Evolutionary conservation across 2,113 vertebrate species (phyloP).

Genomic region (Apodemus sylvaticus): DNA sequence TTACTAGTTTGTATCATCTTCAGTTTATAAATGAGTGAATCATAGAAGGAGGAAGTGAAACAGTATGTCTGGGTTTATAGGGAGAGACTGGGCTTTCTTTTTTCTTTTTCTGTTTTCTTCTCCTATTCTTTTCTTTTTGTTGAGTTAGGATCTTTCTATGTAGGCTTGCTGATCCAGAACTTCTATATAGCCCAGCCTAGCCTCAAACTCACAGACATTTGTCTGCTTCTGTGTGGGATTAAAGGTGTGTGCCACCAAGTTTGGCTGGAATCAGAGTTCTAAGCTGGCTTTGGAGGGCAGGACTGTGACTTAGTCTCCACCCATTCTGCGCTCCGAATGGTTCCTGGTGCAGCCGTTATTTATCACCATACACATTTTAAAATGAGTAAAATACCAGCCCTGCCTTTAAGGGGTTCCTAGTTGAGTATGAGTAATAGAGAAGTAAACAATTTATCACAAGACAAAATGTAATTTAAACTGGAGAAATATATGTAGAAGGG

Average conservation of each 20-base stretch:
- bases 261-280: neutral
- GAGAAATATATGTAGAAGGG: constrained; percentile 29
- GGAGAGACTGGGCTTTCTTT: neutral
- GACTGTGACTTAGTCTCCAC: neutral
- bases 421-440: neutral
- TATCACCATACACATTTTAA: neutral
- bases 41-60: constrained; percentile 10
- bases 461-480: constrained; percentile 4
- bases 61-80: neutral
- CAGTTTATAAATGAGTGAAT: constrained; percentile 23
- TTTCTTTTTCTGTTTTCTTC: neutral
- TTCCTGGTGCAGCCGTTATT: neutral
- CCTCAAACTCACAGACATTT: neutral
- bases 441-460: constrained; percentile 12
- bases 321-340: neutral
- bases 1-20: neutral
- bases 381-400: neutral
- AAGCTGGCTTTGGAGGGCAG: neutral
- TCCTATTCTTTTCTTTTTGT: neutral
- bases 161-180: neutral
- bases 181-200: neutral
- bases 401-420: constrained; percentile 1
- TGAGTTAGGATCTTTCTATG: neutral
- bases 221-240: neutral
- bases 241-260: neutral